These are phyloP conservation scores for Condylura cristata DNA, from an alignment of 2,113 vertebrate species.

Conservation along the genomic window DNA sequence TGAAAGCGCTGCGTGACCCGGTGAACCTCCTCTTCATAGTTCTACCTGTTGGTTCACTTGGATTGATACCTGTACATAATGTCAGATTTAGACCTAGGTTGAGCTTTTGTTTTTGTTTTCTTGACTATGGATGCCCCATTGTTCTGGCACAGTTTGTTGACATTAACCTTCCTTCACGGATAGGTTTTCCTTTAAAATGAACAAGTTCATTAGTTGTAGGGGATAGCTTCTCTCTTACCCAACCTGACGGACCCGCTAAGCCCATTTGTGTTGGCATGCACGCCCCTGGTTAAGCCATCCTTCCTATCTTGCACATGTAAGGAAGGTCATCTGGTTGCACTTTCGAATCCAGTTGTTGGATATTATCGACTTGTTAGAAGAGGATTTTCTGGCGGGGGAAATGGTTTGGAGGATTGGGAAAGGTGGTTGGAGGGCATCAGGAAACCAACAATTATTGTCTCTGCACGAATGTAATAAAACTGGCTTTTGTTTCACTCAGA, in stretches of 20 bases:
- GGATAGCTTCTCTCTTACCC: background rate
- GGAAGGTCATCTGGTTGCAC: background rate
- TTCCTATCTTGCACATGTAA: background rate
- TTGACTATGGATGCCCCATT: background rate
- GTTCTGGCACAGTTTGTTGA: slow-evolving; percentile 2
- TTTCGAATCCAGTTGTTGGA: slow-evolving; percentile 42
- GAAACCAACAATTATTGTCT: background rate
- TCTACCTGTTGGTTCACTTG: slow-evolving; percentile 39
- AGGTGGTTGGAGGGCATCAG: background rate
- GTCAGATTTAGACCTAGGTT: background rate
- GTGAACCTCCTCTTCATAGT: background rate
- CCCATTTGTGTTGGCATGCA: background rate
- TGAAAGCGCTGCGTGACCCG: background rate
- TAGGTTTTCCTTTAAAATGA: slow-evolving; percentile 23
- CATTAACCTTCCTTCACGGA: background rate
- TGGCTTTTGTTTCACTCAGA: slow-evolving; percentile 1
- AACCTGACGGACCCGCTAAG: background rate
- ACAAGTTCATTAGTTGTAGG: background rate
- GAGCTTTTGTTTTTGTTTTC: background rate
- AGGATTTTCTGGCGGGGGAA: background rate
- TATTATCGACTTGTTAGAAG: background rate
- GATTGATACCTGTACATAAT: background rate
- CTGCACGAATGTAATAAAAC: background rate
- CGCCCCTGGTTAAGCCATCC: background rate
- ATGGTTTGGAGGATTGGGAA: background rate